These are phyloP conservation scores for Drosophila santomea DNA, from an alignment of 1,140 invertebrate genomes.

Conservation along the genomic window DNA sequence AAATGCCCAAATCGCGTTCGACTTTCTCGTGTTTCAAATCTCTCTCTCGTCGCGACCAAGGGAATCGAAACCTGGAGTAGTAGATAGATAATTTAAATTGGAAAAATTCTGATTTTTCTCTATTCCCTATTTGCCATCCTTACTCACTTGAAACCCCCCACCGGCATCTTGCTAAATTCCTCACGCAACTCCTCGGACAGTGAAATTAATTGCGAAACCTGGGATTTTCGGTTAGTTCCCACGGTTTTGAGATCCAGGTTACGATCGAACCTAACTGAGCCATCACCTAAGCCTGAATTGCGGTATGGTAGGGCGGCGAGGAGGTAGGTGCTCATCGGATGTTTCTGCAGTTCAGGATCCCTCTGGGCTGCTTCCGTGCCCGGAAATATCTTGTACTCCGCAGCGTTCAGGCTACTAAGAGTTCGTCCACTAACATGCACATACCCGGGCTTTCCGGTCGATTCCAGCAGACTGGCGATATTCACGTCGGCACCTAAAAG, in stretches of 20 bases:
- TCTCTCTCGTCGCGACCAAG: background rate
- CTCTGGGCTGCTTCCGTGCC: background rate
- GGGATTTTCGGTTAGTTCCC: background rate
- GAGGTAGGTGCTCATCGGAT: constrained; percentile 14
- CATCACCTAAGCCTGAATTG: rapidly evolving
- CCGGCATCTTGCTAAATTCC: constrained; percentile 19
- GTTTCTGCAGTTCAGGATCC: constrained; percentile 8
- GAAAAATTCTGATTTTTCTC: no score
- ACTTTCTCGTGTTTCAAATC: background rate
- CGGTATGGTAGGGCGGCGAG: background rate
- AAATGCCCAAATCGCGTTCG: constrained; percentile 11
- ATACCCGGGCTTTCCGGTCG: constrained; percentile 93
- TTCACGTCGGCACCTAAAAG: constrained; percentile 89
- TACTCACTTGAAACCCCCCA: constrained; percentile 11
- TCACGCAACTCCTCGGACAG: background rate
- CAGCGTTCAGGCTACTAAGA: background rate
- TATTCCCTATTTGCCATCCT: no score
- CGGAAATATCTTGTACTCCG: background rate
- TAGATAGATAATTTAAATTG: no score
- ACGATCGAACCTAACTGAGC: no score
- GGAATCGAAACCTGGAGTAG: background rate
- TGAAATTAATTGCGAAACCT: no score
- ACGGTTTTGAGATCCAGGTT: background rate
- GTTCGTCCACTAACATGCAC: constrained; percentile 84
- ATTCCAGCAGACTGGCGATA: constrained; percentile 97